A percentile compares a stretch with the other conserved stretches of the same genome.
These are phyloP conservation scores for Melanostigma gelatinosum DNA, from an alignment of 2,113 vertebrate genomes.

Conservation along the genomic window DNA sequence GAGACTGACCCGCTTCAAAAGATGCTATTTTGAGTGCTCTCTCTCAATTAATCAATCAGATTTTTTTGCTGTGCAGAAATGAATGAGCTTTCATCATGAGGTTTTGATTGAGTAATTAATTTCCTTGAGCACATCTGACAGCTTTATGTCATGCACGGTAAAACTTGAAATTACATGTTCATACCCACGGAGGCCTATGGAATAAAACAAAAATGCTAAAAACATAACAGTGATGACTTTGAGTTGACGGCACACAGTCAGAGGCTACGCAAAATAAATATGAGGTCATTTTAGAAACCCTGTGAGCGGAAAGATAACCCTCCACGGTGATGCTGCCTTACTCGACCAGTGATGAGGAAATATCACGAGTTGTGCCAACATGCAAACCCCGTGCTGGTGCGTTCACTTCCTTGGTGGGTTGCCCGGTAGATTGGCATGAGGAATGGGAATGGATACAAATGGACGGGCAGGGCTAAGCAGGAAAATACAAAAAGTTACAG, in stretches of 20 bases:
- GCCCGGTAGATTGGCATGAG: conserved; percentile 14
- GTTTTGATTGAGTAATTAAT: conserved; percentile 75
- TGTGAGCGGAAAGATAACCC: background rate
- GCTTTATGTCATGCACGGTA: conserved; percentile 73
- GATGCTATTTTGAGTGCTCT: conserved; percentile 27
- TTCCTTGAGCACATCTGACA: conserved; percentile 67
- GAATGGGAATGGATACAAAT: conserved; percentile 20
- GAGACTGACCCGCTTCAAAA: conserved; percentile 6
- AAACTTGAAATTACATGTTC: conserved; percentile 69
- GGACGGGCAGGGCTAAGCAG: background rate
- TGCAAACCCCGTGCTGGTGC: background rate
- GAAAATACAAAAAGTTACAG: conserved; percentile 7
- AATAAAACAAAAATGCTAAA: background rate
- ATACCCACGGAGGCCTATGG: conserved; percentile 8
- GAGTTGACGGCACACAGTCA: conserved; percentile 27
- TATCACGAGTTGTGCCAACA: conserved; percentile 9
- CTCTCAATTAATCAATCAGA: conserved; percentile 56
- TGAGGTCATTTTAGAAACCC: background rate
- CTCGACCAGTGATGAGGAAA: conserved; percentile 1
- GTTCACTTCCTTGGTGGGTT: conserved; percentile 2
- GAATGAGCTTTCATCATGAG: conserved; percentile 73
- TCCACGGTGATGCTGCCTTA: background rate
- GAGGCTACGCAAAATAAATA: conserved; percentile 4
- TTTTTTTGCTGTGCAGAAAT: conserved; percentile 64
- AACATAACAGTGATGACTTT: conserved; percentile 35